phyloP scores from a whole-genome alignment of 2,888 invertebrate genomes.

The Synergus gifuensis region DNA sequence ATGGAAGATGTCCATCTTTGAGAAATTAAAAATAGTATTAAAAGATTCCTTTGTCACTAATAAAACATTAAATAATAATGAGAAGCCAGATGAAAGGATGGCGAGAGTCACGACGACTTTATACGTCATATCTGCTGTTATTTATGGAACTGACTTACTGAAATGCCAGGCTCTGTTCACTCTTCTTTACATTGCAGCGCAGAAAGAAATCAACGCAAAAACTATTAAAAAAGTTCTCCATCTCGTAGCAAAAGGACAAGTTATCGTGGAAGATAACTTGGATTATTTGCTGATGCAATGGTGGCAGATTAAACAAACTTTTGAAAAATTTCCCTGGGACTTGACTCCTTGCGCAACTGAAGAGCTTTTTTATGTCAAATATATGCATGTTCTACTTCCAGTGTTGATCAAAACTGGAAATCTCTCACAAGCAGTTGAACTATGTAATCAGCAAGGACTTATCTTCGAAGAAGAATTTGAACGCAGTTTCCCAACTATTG shows the following conservation, averaged over 20 bases:
- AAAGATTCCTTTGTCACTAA: slow-evolving; percentile 26
- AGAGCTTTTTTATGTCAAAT: slow-evolving; percentile 75
- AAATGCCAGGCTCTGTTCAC: slow-evolving; percentile 80
- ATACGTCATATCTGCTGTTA: slow-evolving; percentile 80
- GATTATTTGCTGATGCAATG: slow-evolving; percentile 79
- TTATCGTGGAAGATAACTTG: slow-evolving; percentile 76
- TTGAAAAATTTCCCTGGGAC: slow-evolving; percentile 77
- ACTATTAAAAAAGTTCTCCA: slow-evolving; percentile 78
- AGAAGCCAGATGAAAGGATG: slow-evolving; percentile 79
- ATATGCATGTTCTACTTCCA: slow-evolving; percentile 76
- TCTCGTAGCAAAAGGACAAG: slow-evolving; percentile 67
- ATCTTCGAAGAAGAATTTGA: slow-evolving; percentile 67
- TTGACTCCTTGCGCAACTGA: slow-evolving; percentile 75
- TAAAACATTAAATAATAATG: slow-evolving; percentile 28
- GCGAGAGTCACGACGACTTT: slow-evolving; percentile 81
- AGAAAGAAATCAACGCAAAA: slow-evolving; percentile 77
- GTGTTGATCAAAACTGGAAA: slow-evolving; percentile 74
- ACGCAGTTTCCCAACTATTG: slow-evolving; percentile 62
- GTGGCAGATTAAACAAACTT: slow-evolving; percentile 75
- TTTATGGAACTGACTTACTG: slow-evolving; percentile 77
- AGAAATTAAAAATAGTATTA: slow-evolving; percentile 65
- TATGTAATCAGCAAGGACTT: slow-evolving; percentile 66
- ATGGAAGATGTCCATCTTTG: slow-evolving; percentile 71
- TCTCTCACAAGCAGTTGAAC: slow-evolving; percentile 61
- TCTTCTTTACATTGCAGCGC: slow-evolving; percentile 79